Evolutionary conservation across 2,888 invertebrate genomes (phyloP), one percentile per base, ranked within the genome.

Genomic region (Tuberolachnus salignus): DNA sequence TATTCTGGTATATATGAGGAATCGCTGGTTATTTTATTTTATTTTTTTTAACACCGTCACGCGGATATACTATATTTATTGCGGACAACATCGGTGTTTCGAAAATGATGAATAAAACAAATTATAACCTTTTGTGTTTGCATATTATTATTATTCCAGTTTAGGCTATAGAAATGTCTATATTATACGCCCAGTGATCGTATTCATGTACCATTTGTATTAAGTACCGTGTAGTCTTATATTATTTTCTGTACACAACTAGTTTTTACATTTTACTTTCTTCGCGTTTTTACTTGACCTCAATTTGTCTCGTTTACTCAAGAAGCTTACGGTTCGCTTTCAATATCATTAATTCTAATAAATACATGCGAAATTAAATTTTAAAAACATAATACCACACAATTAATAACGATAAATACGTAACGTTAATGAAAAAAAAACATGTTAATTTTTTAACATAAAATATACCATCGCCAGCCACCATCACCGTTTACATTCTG

Each of bases 181-280:
- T n/a, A n/a, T n/a, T n/a, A n/a, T n/a, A n/a, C n/a, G n/a, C n/a
- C n/a, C n/a, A n/a, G n/a, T n/a, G n/a, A n/a, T n/a, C n/a, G n/a
- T 34, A 6, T 34, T 34, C 6, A 6, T 34, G 34, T 34, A 34
- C n/a, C n/a, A n/a, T 34, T 34, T 34, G 34, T n/a, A 34, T 34
- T 34, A 34, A 6, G 34, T 34, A n/a, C n/a, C n/a, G n/a, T n/a
- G n/a, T n/a, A 26, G 19, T 19, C 1, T 42, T 4, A 16, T 57
- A 42, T 51, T 72, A 72, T 72, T 61, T 61, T 72, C 16, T 51
- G 55, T 63, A 44, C 8, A 11, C 51, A 63, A 73, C 34, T 51
- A 10, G 61, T 73, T 73, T 71, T 73, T 63, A 51, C 34, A 34
- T 73, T 61, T 73, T 61, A 63, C 72, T 73, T 73, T 73, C 72